phyloP scores from a whole-genome alignment of 2,888 invertebrate genomes.

The Euplagia quadripunctaria region DNA sequence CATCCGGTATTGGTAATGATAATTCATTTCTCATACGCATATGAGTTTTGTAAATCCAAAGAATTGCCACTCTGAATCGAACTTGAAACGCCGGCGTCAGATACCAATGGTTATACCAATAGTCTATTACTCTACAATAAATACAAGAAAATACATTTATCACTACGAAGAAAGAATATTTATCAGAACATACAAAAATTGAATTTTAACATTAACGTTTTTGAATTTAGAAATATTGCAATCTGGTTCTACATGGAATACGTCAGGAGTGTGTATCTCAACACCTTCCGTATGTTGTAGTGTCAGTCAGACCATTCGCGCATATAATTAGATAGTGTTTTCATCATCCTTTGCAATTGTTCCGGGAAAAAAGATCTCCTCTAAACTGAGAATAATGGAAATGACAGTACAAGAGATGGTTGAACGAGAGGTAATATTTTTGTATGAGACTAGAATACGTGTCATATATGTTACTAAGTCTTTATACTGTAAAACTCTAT shows the following conservation, averaged over 20 bases:
- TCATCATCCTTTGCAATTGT: no score
- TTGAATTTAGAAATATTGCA: background rate
- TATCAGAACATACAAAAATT: background rate
- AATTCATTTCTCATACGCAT: background rate
- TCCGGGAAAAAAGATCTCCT: background rate
- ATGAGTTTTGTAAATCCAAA: background rate
- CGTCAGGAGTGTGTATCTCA: background rate
- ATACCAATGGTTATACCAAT: background rate
- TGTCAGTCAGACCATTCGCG: no score
- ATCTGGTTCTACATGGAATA: background rate
- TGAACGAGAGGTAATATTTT: constrained; percentile 79
- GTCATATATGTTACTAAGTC: constrained; percentile 66
- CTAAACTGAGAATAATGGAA: constrained; percentile 43
- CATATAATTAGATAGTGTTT: no score
- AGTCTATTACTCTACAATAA: background rate
- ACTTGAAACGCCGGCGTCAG: background rate
- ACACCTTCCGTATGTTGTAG: no score
- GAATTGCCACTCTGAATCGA: background rate
- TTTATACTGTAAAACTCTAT: constrained; percentile 76
- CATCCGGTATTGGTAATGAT: background rate
- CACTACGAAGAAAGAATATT: background rate
- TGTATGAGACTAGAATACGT: constrained; percentile 76
- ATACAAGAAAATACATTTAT: background rate
- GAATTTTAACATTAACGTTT: background rate
- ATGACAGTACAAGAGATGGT: constrained; percentile 66